A percentile compares a stretch with the other conserved stretches of the same genome.
These are phyloP conservation scores for Pavo muticus DNA, from an alignment of 2,113 vertebrate species.

Conservation along the genomic window DNA sequence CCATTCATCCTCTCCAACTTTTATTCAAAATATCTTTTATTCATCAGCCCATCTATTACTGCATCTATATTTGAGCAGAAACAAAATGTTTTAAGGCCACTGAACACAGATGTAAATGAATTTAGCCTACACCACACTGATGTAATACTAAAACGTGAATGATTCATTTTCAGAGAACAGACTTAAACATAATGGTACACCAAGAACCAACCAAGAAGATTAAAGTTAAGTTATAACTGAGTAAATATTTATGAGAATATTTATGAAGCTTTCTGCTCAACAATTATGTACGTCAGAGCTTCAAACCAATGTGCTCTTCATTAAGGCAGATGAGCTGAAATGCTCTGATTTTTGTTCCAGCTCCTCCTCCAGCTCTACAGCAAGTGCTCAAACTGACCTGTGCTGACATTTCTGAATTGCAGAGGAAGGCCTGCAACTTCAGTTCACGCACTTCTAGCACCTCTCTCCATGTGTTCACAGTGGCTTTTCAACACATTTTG, in stretches of 20 bases:
- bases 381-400: background rate
- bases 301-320: background rate
- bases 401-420: background rate
- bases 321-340: background rate
- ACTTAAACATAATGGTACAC: background rate
- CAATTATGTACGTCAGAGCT: background rate
- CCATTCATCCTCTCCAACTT: background rate
- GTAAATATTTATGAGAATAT: background rate
- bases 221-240: background rate
- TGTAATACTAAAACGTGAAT: background rate
- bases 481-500: background rate
- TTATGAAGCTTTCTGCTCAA: background rate
- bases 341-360: too few relatives aligned
- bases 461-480: fast-evolving
- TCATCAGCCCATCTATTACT: background rate
- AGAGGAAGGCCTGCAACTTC: background rate
- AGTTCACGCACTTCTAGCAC: background rate
- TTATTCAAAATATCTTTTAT: background rate
- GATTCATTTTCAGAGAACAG: background rate
- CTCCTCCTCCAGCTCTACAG: too few relatives aligned
- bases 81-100: background rate
- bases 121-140: background rate
- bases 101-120: background rate
- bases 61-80: background rate
- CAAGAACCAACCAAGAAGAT: background rate